Conservation (phyloP, 2,797 vertebrate species). For the Tiaroga cobitis region DNA sequence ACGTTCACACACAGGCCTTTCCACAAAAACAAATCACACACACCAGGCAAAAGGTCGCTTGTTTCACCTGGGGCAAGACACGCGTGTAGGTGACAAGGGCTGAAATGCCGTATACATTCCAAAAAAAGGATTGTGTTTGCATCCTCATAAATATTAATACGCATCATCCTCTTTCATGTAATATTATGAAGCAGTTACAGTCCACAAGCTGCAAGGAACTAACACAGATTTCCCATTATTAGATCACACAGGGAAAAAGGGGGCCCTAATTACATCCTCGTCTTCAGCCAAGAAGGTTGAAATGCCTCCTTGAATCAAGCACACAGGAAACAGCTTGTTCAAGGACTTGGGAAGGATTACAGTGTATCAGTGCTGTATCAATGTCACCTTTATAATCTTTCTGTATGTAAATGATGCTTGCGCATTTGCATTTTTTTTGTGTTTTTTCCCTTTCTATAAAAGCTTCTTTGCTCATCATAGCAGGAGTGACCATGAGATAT, state of each 20-base stretch:
- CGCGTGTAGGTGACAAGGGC: constrained; percentile 16
- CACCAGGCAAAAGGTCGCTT: constrained; percentile 28
- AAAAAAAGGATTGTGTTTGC: constrained; percentile 31
- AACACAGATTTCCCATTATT: constrained; percentile 50
- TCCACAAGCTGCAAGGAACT: constrained; percentile 22
- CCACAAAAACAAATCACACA: constrained; percentile 23
- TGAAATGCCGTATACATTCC: constrained; percentile 36
- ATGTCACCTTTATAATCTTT: constrained; percentile 65
- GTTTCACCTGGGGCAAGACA: constrained; percentile 8
- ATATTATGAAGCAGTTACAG: constrained; percentile 37
- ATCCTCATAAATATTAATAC: constrained; percentile 41
- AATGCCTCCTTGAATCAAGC: constrained; percentile 55
- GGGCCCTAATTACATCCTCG: constrained; percentile 16
- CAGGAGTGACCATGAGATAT: constrained; percentile 68
- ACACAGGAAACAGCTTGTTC: constrained; percentile 50
- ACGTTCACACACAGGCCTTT: background rate
- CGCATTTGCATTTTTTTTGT: constrained; percentile 58
- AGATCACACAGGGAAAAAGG: constrained; percentile 24
- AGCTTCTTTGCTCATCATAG: constrained; percentile 61
- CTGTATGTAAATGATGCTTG: constrained; percentile 67
- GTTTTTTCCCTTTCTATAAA: constrained; percentile 51
- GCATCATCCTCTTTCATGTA: constrained; percentile 40
- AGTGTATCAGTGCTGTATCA: constrained; percentile 38
- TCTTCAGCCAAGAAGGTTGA: constrained; percentile 39
- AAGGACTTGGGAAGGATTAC: constrained; percentile 58